Percentiles rank a stretch among this genome's conserved stretches.
Evolutionary conservation across 1,140 invertebrate genomes (phyloP).

Genomic region (Pogonus chalceus): DNA sequence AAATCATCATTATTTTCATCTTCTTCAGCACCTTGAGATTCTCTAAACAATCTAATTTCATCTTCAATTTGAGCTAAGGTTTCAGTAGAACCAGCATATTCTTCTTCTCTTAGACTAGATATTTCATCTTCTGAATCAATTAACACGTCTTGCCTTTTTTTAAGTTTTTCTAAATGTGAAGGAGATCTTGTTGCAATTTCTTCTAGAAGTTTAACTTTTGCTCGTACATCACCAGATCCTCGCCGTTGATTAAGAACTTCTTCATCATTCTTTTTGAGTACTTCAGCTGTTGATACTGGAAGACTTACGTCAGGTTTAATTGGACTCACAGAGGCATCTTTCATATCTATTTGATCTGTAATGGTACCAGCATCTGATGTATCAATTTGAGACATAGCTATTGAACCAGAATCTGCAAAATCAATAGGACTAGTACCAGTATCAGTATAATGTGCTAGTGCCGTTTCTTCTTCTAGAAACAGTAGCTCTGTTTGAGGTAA

Average conservation of each 20-base stretch:
- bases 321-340: constrained; percentile 39
- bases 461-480: constrained; percentile 30
- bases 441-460: constrained; percentile 32
- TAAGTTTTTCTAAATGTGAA: constrained; percentile 21
- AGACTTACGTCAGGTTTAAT: constrained; percentile 31
- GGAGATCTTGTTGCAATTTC: constrained; percentile 30
- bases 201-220: constrained; percentile 37
- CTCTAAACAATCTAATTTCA: constrained; percentile 13
- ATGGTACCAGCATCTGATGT: constrained; percentile 39
- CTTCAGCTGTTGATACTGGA: constrained; percentile 16
- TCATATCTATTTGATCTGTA: constrained; percentile 39
- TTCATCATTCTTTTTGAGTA: constrained; percentile 25
- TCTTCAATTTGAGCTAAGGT: constrained; percentile 32
- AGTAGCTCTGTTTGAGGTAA: constrained; percentile 26
- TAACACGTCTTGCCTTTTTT: constrained; percentile 23
- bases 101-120: constrained; percentile 33
- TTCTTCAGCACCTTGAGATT: not conserved
- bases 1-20: constrained; percentile 13
- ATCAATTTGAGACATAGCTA: constrained; percentile 34
- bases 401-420: constrained; percentile 30
- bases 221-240: constrained; percentile 38
- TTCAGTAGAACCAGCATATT: constrained; percentile 30
- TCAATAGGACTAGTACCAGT: constrained; percentile 39
- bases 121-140: constrained; percentile 34
- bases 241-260: constrained; percentile 28